Base-by-base conservation (phyloP, 2,797 vertebrate species). In the Darevskia nairensis region DNA sequence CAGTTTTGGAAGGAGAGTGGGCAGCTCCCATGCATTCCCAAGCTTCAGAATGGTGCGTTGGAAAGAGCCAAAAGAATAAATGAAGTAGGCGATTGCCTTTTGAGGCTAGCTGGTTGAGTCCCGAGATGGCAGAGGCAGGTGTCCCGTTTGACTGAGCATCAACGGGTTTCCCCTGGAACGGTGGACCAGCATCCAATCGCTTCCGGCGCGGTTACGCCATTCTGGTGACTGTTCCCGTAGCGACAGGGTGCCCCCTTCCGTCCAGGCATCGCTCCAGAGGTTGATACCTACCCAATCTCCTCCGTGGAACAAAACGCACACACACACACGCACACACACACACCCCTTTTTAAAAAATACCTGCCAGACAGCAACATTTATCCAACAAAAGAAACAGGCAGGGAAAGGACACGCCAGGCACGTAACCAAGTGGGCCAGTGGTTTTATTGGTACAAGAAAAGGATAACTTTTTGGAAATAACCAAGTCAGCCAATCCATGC, bases 381-480 rank as follows among this genome's bases (percentile, higher is more conserved):
- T 6, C 59, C 87, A 39, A 17, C 35, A 15, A 32, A 66, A 69
- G 44, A 35, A 55, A 55, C 11, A 44, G 21, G 2, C 25, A 27
- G 25, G 61, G n/a, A 81, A 88, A 89, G 23, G 74, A 76, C 13
- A 85, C 82, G 83, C 59, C 69, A 69, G 86, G 7, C 69, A 82
- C 25, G 50, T 86, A 55, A 89, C 71, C 77, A 80, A 27, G 0
- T 50, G 50, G 72, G 90, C 82, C 88, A 88, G 79, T 83, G 46
- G 15, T 94, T 96, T 94, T 89, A 94, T 96, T 94, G 87, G 82
- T 55, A 41, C 79, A 88, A 86, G 91, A 88, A 94, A 81, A 27
- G 41, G 0, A 35, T 35, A 35, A 15, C n/a, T 72, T n/a, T 72
- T 72, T 32, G 32, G 19, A 74, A 39, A 74, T 35, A 21, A 68